Conservation (phyloP, 1,140 invertebrate genomes). For the Caerostris darwini region DNA sequence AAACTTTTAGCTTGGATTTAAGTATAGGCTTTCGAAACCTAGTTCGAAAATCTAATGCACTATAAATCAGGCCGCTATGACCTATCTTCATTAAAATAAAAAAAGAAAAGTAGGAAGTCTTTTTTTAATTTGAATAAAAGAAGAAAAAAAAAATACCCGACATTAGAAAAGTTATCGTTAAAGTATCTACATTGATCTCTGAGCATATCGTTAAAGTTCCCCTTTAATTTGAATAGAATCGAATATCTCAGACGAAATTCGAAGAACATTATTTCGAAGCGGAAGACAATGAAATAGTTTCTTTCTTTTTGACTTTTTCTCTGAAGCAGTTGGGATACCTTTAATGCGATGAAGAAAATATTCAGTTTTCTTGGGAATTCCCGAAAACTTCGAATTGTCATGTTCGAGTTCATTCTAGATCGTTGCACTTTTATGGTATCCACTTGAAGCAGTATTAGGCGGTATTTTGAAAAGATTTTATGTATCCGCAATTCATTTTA, state of each 20-base stretch:
- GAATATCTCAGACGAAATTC: background rate
- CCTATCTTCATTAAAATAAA: no score
- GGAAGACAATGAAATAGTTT: constrained; percentile 21
- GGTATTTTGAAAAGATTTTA: background rate
- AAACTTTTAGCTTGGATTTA: no score
- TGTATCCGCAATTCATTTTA: background rate
- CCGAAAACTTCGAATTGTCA: background rate
- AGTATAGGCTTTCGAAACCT: no score
- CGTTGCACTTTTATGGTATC: background rate
- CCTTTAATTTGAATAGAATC: background rate
- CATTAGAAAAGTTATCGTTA: background rate
- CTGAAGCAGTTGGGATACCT: background rate
- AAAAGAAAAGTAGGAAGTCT: no score
- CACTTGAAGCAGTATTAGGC: background rate
- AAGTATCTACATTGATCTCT: background rate
- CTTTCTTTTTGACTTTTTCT: background rate
- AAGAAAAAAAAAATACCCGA: no score
- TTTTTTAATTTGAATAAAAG: no score
- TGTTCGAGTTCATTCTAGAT: background rate
- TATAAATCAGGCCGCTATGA: no score
- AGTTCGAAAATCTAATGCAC: no score
- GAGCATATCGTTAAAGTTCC: background rate
- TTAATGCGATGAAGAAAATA: background rate
- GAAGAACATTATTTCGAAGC: background rate
- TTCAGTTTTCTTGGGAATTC: background rate